Evolutionary conservation across 2,797 vertebrate genomes (phyloP).

Genomic region (Momotus momota): DNA sequence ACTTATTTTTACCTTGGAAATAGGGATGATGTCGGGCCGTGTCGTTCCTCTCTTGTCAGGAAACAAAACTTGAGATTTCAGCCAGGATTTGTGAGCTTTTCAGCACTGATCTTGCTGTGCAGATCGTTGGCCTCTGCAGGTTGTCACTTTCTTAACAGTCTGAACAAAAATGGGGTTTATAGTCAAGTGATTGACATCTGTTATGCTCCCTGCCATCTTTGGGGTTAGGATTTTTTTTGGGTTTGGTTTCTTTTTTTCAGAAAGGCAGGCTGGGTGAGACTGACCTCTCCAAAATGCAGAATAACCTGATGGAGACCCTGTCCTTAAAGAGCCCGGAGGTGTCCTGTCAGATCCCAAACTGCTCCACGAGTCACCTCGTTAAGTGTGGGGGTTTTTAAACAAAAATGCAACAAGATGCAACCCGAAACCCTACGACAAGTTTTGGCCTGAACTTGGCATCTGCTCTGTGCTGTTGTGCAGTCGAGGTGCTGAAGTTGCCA

Average conservation of each 20-base stretch:
- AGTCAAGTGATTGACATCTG: not conserved
- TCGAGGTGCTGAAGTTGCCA: slow-evolving; percentile 45
- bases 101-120: not conserved
- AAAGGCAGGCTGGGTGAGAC: not conserved
- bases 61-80: not conserved
- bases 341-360: not conserved
- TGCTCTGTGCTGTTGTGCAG: not conserved
- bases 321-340: not conserved
- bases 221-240: not conserved
- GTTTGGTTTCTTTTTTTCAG: not conserved
- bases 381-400: not conserved
- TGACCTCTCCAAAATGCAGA: not conserved
- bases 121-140: not conserved
- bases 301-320: not conserved
- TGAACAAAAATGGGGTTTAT: not conserved
- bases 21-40: not conserved
- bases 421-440: slow-evolving; percentile 41
- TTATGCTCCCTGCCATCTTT: not conserved
- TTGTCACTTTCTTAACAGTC: not conserved
- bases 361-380: not conserved
- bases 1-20: not conserved
- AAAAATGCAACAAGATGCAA: slow-evolving; percentile 23
- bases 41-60: not conserved
- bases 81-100: not conserved
- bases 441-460: slow-evolving; percentile 69